Evolutionary conservation across 1,140 invertebrate genomes (phyloP), one percentile per base, ranked within the genome.

Genomic region (Eupristina koningsbergeri): DNA sequence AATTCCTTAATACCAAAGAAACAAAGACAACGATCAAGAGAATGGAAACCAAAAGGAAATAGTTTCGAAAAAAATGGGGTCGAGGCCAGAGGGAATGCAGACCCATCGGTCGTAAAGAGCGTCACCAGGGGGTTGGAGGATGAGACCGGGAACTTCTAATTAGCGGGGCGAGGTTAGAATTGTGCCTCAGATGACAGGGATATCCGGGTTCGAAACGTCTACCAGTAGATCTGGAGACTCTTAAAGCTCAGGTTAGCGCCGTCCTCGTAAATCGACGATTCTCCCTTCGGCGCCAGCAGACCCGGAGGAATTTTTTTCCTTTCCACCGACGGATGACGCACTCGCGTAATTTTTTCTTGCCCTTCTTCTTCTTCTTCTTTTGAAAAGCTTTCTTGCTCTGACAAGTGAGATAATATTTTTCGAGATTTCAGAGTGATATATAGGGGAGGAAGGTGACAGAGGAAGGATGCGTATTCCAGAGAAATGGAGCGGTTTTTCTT

Each of bases 181-280:
- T 36, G 53, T 80, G 80, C 75, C 86, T 88, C 86, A 85, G 86
- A 85, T 91, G 89, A 90, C 89, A 86, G 87, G 86, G 89, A 88
- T 89, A 90, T 91, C 90, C 89, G 88, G 90, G 86, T 80, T 83
- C 41, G 31, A 22, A n/a, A 11, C n/a, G 31, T 36, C 15, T 36
- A 11, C 26, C 11, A 22, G 29, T 64, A 82, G 86, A 88, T 89
- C 89, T 89, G 87, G 87, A 88, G 88, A 88, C 87, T 89, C 88
- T 89, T 90, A 90, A 87, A 82, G 85, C 86, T 81, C 86, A 86
- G 87, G 85, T 89, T 90, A 91, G 86, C 88, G 86, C 86, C 79
- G 67, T 39, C 63, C 74, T 73, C 61, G 41, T 50, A 83, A 78
- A 83, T 83, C 45, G 58, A 17, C 31, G 45, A 22, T 58, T n/a